Evolutionary conservation across 2,113 vertebrate genomes (phyloP), one percentile per base, ranked within the genome.

Genomic region (Myodes glareolus): DNA sequence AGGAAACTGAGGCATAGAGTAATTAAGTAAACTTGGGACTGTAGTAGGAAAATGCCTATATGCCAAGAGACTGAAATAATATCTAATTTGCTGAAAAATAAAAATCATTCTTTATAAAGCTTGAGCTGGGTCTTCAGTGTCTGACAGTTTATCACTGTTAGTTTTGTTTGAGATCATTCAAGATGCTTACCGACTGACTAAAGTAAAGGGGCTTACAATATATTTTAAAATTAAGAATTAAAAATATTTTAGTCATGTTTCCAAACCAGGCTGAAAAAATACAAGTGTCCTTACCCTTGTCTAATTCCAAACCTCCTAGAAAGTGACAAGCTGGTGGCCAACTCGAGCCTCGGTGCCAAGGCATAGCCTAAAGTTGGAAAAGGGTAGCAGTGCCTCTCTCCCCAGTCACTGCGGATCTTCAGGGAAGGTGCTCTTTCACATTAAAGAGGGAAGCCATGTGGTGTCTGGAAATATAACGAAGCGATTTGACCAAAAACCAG

Each of bases 1-100:
- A 93, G 81, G 68, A 95, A 93, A 91, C 61, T 72, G 92, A 98
- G 70, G 80, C 84, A 94, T 84, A 87, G 5, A 67, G 67, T 36
- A 92, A 86, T 67, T 88, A 94, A 92, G 10, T 68, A 87, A 90
- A 88, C n/a, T 77, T 29, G 52, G 50, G 42, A 52, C 29, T 94
- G 39, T 21, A 82, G n/a, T 75, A 23, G 45, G 21, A 94, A 31
- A 93, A 81, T 75, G 90, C 82, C n/a, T 94, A 36, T 86, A 55
- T 92, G 61, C n/a, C 68, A 94, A 94, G 42, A n/a, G 92, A 61
- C 31, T 70, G 42, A 93, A 11, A 90, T 92, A 80, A 94, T 87
- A 27, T 68, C 33, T 58, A 84, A 84, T 84, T 94, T 70, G 27
- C 87, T 90, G 93, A 39, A 82, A 25, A 42, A 85, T 87, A 82